Percentiles rank a stretch among this genome's conserved stretches.
These are phyloP conservation scores for Pandemis corylana DNA, from an alignment of 2,888 invertebrate genomes.

Conservation along the genomic window DNA sequence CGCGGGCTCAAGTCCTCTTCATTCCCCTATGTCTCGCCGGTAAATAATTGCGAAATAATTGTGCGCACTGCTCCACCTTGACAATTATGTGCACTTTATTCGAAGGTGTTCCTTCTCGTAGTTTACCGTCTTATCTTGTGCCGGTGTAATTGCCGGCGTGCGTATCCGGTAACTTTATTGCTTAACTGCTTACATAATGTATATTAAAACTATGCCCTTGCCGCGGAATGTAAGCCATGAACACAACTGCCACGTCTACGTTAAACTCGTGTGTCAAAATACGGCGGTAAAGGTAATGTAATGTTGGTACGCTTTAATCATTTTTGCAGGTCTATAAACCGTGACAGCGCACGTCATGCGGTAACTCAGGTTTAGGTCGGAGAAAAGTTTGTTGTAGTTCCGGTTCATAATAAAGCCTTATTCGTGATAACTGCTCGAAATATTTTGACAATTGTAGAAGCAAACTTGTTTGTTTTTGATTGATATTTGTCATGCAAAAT, in stretches of 20 bases:
- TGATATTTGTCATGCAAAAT: background rate
- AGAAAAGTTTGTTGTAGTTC: slow-evolving; percentile 4
- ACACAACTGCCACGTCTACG: slow-evolving; percentile 1
- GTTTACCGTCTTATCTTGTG: slow-evolving; percentile 49
- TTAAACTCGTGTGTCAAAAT: slow-evolving; percentile 5
- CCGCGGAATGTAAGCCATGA: slow-evolving; percentile 5
- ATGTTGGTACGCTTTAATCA: slow-evolving; percentile 15
- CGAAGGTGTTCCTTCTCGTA: slow-evolving; percentile 57
- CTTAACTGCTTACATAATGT: slow-evolving; percentile 16
- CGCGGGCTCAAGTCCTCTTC: slow-evolving; percentile 73
- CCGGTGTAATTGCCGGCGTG: slow-evolving; percentile 43
- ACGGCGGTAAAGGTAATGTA: slow-evolving; percentile 11
- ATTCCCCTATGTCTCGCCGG: slow-evolving; percentile 78
- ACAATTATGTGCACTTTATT: slow-evolving; percentile 80
- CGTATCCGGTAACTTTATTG: slow-evolving; percentile 33
- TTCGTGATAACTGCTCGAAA: background rate
- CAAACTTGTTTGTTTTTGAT: background rate
- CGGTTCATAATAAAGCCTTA: background rate
- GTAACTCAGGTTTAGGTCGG: background rate
- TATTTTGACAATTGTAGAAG: background rate
- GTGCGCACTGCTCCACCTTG: slow-evolving; percentile 66
- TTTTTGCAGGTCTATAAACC: slow-evolving; percentile 10
- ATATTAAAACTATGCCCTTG: slow-evolving; percentile 1
- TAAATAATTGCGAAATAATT: slow-evolving; percentile 78
- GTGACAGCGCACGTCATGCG: slow-evolving; percentile 6